A percentile compares a stretch with the other conserved stretches of the same genome.
phyloP scores from a whole-genome alignment of 1,140 invertebrate genomes.

The Mylabris phalerata region DNA sequence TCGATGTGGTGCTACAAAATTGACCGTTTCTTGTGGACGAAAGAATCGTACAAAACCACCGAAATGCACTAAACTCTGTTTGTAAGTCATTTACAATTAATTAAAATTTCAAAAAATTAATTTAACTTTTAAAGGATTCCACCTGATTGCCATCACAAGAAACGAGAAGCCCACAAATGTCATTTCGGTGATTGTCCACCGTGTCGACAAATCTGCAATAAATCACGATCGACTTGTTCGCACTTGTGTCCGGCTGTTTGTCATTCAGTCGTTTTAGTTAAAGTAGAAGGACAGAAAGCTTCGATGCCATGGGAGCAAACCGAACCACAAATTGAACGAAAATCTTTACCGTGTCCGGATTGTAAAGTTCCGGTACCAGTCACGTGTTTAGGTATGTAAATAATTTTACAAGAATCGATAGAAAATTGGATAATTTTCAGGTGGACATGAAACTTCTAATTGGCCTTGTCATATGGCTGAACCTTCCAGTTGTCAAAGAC shows the following conservation, averaged over 20 bases:
- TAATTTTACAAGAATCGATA: too few species aligned
- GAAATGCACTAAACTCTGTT: conserved; percentile 66
- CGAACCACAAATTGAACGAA: conserved; percentile 52
- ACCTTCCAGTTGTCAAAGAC: conserved; percentile 64
- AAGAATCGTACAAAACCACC: conserved; percentile 71
- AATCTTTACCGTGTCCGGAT: conserved; percentile 60
- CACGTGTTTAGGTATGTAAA: conserved; percentile 53
- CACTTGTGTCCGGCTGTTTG: conserved; percentile 72
- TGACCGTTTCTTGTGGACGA: conserved; percentile 79
- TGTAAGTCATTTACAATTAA: conserved; percentile 40
- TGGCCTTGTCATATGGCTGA: conserved; percentile 69
- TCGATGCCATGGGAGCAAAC: conserved; percentile 67
- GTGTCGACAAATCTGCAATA: conserved; percentile 67
- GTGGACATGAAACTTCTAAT: conserved; percentile 69
- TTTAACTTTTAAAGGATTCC: conserved; percentile 48
- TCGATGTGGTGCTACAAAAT: conserved; percentile 70
- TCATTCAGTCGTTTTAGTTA: conserved; percentile 71
- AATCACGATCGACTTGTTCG: conserved; percentile 55
- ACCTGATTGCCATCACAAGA: conserved; percentile 71
- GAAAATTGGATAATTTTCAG: too few species aligned
- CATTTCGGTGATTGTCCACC: conserved; percentile 84
- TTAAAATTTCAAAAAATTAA: not conserved
- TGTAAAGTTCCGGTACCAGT: conserved; percentile 65
- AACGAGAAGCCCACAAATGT: conserved; percentile 67
- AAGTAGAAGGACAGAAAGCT: conserved; percentile 55